phyloP scores from a whole-genome alignment of 1,140 invertebrate species.

The Drosophila sp. region DNA sequence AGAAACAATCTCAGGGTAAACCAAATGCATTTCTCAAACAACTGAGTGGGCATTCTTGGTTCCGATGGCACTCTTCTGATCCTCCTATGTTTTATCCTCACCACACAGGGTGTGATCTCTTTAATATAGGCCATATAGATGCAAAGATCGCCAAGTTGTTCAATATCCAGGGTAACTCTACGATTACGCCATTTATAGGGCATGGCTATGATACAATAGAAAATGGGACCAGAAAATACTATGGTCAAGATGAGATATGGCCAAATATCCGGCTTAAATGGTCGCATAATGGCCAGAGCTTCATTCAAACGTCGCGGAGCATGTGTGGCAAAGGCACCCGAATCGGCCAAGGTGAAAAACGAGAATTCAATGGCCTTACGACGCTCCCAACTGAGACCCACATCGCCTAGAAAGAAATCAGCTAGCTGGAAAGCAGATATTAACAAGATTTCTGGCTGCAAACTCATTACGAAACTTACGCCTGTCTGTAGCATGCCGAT shows the following conservation, averaged over 20 bases:
- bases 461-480: constrained; percentile 76
- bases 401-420: constrained; percentile 88
- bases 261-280: constrained; percentile 88
- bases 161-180: constrained; percentile 30
- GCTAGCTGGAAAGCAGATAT: constrained; percentile 84
- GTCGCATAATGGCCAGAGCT: constrained; percentile 87
- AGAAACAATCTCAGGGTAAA: constrained; percentile 87
- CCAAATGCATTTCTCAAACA: constrained; percentile 87
- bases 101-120: constrained; percentile 64
- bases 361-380: constrained; percentile 88
- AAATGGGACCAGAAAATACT: constrained; percentile 84
- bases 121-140: constrained; percentile 70
- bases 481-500: constrained; percentile 87
- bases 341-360: constrained; percentile 88
- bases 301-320: constrained; percentile 88
- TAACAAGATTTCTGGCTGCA: too few species aligned
- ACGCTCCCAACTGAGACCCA: constrained; percentile 88
- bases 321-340: constrained; percentile 88
- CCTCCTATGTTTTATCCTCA: constrained; percentile 3
- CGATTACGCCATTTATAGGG: constrained; percentile 82
- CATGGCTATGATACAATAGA: constrained; percentile 84
- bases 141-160: constrained; percentile 36
- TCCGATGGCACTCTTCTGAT: background rate
- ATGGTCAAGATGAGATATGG: constrained; percentile 84
- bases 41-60: constrained; percentile 71